Evolutionary conservation across 2,113 vertebrate species (phyloP).

Genomic region (Eurystomus gularis): DNA sequence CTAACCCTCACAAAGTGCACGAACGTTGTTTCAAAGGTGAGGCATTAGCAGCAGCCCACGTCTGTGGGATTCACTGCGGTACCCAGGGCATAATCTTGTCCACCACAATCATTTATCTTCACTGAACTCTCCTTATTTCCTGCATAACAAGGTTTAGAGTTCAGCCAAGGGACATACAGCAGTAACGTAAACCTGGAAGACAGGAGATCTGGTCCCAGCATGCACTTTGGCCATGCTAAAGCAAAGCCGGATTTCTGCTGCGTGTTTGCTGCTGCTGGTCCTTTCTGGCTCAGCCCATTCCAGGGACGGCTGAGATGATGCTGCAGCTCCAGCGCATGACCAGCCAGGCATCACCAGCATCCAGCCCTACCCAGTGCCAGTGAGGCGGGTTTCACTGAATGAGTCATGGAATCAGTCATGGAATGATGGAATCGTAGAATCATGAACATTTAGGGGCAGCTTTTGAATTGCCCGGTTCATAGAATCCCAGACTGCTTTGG

Average conservation of each 20-base stretch:
- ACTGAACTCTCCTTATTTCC: background rate
- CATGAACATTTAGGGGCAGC: no score
- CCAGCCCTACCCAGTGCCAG: no score
- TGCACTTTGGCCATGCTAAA: background rate
- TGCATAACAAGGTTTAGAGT: background rate
- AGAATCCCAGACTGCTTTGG: no score
- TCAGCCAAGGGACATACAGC: constrained; percentile 13
- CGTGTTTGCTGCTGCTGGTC: no score
- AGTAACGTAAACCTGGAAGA: background rate
- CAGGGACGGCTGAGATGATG: no score
- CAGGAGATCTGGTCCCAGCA: background rate
- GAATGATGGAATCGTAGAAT: no score
- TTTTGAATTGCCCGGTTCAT: no score
- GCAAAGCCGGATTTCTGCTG: background rate
- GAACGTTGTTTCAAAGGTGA: background rate
- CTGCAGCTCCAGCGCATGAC: no score
- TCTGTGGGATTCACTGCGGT: background rate
- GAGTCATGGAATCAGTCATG: no score
- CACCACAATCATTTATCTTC: background rate
- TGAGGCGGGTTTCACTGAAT: no score
- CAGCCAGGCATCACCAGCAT: no score
- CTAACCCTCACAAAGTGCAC: background rate
- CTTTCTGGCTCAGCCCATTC: no score
- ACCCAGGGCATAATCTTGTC: background rate
- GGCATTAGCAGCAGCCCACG: background rate